Evolutionary conservation across 2,888 invertebrate genomes (phyloP).

Genomic region (Copidosoma aretas): DNA sequence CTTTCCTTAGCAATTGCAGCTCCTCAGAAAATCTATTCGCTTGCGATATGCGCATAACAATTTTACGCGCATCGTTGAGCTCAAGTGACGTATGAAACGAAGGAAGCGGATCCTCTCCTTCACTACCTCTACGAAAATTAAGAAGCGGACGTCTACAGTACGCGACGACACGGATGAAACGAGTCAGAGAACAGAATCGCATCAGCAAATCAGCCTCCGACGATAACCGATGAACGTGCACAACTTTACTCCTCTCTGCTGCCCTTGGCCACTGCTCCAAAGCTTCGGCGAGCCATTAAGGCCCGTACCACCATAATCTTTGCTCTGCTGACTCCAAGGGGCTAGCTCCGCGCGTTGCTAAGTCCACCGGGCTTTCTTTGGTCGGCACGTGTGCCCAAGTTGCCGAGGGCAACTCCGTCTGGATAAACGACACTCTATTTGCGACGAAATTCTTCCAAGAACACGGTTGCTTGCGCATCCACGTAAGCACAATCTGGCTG

Average conservation of each 20-base stretch:
- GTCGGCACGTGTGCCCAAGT: conserved; percentile 44
- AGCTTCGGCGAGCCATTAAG: conserved; percentile 29
- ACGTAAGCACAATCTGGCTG: conserved; percentile 46
- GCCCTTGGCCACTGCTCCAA: conserved; percentile 17
- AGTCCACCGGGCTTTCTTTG: conserved; percentile 30
- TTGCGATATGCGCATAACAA: no score
- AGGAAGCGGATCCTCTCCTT: neutral
- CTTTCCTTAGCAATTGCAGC: no score
- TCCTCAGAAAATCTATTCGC: no score
- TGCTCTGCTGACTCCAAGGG: neutral
- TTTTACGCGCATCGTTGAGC: no score
- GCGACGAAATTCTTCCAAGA: conserved; percentile 47
- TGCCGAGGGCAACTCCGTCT: conserved; percentile 41
- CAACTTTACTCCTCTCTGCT: no score
- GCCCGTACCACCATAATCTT: conserved; percentile 30
- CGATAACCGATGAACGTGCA: neutral
- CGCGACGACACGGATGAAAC: conserved; percentile 8
- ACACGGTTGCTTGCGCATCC: conserved; percentile 44
- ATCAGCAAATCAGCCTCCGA: neutral
- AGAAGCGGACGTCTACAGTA: neutral
- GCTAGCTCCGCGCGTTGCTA: conserved; percentile 26
- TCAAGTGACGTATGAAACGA: no score
- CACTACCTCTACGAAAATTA: neutral
- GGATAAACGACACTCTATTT: conserved; percentile 47
- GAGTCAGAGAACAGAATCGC: neutral